Evolutionary conservation across 2,797 vertebrate genomes (phyloP).

Genomic region (Urophycis tenuis): DNA sequence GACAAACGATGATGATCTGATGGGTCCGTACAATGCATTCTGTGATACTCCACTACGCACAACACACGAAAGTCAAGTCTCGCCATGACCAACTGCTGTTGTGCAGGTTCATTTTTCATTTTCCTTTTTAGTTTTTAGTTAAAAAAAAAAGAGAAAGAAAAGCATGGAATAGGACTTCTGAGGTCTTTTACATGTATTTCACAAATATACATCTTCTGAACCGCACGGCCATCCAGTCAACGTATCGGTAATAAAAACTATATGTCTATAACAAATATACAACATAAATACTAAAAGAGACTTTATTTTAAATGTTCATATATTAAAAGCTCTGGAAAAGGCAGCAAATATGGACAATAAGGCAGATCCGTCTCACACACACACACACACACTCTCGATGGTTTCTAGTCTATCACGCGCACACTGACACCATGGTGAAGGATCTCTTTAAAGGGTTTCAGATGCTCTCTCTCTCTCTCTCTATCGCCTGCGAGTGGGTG

Average conservation of each 20-base stretch:
- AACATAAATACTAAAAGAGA: constrained; percentile 61
- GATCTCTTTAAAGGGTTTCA: constrained; percentile 70
- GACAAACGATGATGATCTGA: constrained; percentile 35
- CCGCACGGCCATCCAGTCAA: constrained; percentile 54
- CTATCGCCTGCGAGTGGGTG: background rate
- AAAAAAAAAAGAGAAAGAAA: constrained; percentile 42
- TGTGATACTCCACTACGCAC: constrained; percentile 3
- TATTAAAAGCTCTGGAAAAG: constrained; percentile 79
- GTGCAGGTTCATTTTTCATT: background rate
- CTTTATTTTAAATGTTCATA: constrained; percentile 57
- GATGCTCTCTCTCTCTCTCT: constrained; percentile 41
- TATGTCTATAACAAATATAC: constrained; percentile 59
- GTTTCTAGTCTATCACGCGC: constrained; percentile 55
- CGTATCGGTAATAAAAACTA: constrained; percentile 48
- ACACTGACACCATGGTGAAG: constrained; percentile 52
- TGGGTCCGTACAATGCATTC: constrained; percentile 45
- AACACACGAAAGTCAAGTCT: constrained; percentile 23
- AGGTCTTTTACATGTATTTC: constrained; percentile 56
- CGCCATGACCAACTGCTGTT: constrained; percentile 17
- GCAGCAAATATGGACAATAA: constrained; percentile 87
- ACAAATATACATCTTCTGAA: constrained; percentile 62
- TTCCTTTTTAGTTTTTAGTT: constrained; percentile 15
- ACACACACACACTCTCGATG: constrained; percentile 24
- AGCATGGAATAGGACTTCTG: constrained; percentile 49
- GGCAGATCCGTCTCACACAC: constrained; percentile 79